Evolutionary conservation across 2,888 invertebrate species (phyloP).

Genomic region (Morpho helenor): DNA sequence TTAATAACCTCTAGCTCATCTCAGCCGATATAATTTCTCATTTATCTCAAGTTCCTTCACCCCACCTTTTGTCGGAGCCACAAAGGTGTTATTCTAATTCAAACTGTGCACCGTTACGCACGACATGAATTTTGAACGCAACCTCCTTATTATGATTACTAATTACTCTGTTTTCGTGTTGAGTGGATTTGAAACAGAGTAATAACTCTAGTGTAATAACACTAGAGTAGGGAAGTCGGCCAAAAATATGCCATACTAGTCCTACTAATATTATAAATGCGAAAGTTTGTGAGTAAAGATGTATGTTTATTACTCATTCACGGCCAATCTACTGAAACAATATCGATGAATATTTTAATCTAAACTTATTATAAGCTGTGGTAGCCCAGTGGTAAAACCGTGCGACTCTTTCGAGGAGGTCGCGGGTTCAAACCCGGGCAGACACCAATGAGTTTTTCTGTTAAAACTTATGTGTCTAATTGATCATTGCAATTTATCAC

Average conservation of each 20-base stretch:
- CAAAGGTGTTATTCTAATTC: slow-evolving; percentile 72
- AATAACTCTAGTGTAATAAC: no score
- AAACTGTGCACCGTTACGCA: slow-evolving; percentile 72
- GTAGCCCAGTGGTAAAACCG: no score
- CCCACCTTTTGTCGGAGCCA: slow-evolving; percentile 65
- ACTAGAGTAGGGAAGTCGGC: background rate
- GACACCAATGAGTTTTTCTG: no score
- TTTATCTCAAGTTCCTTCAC: slow-evolving; percentile 75
- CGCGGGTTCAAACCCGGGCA: no score
- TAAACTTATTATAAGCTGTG: no score
- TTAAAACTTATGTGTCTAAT: no score
- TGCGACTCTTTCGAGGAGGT: no score
- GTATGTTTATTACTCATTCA: no score
- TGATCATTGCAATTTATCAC: no score
- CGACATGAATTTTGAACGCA: slow-evolving; percentile 52
- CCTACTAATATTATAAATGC: background rate
- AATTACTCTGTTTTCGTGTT: slow-evolving; percentile 24
- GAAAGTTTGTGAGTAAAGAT: no score
- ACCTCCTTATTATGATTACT: slow-evolving; percentile 32
- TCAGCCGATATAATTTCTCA: slow-evolving; percentile 74
- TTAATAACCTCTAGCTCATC: slow-evolving; percentile 76
- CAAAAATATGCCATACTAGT: background rate
- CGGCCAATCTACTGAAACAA: no score
- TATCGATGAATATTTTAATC: no score
- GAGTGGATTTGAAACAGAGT: slow-evolving; percentile 9